Evolutionary conservation across 2,113 vertebrate species (phyloP).

Genomic region (Cygnus buccinator): DNA sequence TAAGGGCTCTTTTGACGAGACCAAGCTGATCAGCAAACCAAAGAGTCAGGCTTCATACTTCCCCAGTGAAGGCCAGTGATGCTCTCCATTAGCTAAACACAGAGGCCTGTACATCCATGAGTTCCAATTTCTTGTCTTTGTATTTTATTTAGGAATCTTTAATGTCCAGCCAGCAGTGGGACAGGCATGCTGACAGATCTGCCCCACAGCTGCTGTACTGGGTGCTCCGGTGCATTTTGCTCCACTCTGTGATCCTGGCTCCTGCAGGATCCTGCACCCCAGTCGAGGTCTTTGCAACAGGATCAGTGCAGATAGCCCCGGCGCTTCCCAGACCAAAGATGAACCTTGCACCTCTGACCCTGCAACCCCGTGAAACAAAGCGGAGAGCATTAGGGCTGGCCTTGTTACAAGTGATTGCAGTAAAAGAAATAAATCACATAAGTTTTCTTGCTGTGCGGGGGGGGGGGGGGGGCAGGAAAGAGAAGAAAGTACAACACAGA

Average conservation of each 20-base stretch:
- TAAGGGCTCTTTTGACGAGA: neutral
- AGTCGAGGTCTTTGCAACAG: neutral
- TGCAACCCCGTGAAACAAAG: neutral
- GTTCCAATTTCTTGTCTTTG: neutral
- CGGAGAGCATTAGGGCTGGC: neutral
- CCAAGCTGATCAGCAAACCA: neutral
- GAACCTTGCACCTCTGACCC: conserved; percentile 30
- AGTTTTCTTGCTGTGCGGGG: conserved; percentile 5
- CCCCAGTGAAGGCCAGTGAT: neutral
- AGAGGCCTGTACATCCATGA: neutral
- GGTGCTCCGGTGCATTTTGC: neutral
- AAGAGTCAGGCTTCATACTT: rapidly evolving
- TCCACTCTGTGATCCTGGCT: neutral
- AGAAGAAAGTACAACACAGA: conserved; percentile 26
- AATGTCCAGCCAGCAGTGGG: neutral
- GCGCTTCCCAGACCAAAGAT: neutral
- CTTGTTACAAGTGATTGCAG: neutral
- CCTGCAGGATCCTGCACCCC: neutral
- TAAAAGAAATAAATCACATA: conserved; percentile 46
- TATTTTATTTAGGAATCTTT: too few relatives aligned
- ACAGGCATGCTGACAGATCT: neutral
- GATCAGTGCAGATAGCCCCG: neutral
- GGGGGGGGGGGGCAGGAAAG: neutral
- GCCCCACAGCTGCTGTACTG: rapidly evolving
- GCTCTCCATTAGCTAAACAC: neutral